A percentile compares a stretch with the other conserved stretches of the same genome.
Evolutionary conservation across 1,140 invertebrate genomes (phyloP).

Genomic region (Planococcus citri): DNA sequence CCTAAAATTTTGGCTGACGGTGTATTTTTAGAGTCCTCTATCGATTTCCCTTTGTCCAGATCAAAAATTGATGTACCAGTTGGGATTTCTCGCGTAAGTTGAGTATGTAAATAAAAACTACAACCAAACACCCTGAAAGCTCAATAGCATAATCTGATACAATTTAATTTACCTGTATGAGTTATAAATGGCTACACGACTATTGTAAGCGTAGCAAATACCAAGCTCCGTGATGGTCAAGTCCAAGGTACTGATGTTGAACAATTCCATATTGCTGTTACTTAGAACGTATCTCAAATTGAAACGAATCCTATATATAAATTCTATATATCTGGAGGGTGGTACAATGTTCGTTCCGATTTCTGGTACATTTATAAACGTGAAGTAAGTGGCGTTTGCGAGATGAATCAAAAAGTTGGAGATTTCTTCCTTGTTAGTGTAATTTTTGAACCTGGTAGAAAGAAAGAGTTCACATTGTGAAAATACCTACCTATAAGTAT

Average conservation of each 20-base stretch:
- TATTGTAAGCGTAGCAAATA: conserved; percentile 51
- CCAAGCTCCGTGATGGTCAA: conserved; percentile 49
- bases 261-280: conserved; percentile 26
- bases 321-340: conserved; percentile 40
- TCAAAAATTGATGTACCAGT: no score
- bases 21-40: no score
- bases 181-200: conserved; percentile 46
- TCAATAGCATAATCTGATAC: neutral
- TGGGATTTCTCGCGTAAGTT: no score
- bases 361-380: conserved; percentile 40
- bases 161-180: conserved; percentile 40
- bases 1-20: no score
- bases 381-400: conserved; percentile 42
- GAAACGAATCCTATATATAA: conserved; percentile 33
- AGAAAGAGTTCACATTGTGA: neutral
- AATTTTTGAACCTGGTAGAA: neutral
- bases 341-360: conserved; percentile 35
- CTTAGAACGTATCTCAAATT: conserved; percentile 25
- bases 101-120: no score
- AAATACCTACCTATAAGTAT: no score
- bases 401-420: conserved; percentile 30
- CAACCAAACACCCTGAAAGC: no score
- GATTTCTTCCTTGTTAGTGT: neutral
- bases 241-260: neutral
- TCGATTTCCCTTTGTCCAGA: no score